These are phyloP conservation scores for Flexamia atlantica DNA, from an alignment of 2,888 invertebrate species.

Conservation along the genomic window DNA sequence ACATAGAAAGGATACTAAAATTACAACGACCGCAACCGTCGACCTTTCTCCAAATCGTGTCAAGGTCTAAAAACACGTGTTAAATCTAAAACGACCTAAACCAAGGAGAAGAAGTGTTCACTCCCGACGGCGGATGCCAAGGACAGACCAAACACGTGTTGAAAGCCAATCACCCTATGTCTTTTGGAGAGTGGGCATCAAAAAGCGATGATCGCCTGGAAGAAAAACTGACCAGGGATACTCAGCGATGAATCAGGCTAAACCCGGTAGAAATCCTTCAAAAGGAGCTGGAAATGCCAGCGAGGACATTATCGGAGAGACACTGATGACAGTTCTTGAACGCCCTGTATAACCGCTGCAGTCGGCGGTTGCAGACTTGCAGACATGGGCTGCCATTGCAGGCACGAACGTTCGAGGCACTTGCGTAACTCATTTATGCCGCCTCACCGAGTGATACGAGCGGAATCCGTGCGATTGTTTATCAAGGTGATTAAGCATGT, in stretches of 20 bases:
- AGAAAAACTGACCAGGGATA: constrained; percentile 23
- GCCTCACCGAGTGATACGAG: not conserved
- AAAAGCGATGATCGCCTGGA: constrained; percentile 13
- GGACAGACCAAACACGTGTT: constrained; percentile 4
- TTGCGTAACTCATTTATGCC: not conserved
- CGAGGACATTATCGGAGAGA: constrained; percentile 27
- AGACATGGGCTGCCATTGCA: not conserved
- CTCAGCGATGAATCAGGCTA: constrained; percentile 3
- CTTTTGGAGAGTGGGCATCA: not conserved
- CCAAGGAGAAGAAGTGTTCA: too few species aligned
- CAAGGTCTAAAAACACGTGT: too few species aligned
- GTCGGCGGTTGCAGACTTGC: not conserved
- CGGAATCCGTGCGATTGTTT: not conserved
- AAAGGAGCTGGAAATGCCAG: constrained; percentile 37
- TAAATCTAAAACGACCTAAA: too few species aligned
- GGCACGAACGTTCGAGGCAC: too few species aligned
- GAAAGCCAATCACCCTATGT: constrained; percentile 1
- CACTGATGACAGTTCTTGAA: constrained; percentile 9
- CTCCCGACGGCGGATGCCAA: too few species aligned
- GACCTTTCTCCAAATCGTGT: too few species aligned
- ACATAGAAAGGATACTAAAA: too few species aligned
- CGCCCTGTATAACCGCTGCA: not conserved
- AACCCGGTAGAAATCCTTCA: not conserved
- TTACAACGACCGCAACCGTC: too few species aligned
- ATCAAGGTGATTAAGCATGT: too few species aligned